These are phyloP conservation scores for Crenuchus spilurus DNA, from an alignment of 2,797 vertebrate genomes.

Conservation along the genomic window DNA sequence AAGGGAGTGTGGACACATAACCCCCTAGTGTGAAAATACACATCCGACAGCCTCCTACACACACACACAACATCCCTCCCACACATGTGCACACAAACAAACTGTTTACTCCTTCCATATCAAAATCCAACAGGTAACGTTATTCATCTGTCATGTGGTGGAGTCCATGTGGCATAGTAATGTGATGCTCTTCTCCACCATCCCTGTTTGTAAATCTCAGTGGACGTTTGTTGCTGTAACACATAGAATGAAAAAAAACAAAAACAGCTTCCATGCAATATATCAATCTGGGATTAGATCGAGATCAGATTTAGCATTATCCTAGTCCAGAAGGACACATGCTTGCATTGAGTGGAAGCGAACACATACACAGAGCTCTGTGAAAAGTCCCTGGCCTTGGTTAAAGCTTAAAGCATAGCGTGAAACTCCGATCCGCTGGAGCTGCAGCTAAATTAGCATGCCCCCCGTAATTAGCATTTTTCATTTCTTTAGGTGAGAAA, in stretches of 20 bases:
- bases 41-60: neutral
- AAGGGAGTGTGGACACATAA: conserved; percentile 24
- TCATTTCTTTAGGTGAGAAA: conserved; percentile 63
- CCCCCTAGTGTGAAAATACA: conserved; percentile 3
- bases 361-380: conserved; percentile 2
- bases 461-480: conserved; percentile 59
- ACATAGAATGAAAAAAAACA: neutral
- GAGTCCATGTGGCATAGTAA: conserved; percentile 2
- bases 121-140: neutral
- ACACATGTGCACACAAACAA: conserved; percentile 14
- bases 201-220: neutral
- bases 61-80: conserved; percentile 1
- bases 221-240: neutral
- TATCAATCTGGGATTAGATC: neutral
- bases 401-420: conserved; percentile 44
- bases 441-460: conserved; percentile 54
- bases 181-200: neutral
- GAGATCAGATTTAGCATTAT: neutral
- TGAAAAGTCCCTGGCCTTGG: conserved; percentile 48
- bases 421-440: conserved; percentile 36
- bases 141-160: neutral
- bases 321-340: neutral
- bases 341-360: neutral
- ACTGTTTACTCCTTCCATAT: neutral
- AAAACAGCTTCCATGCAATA: neutral